These are phyloP conservation scores for Hippopotamyrus pictus DNA, from an alignment of 2,797 vertebrate species.

Conservation along the genomic window DNA sequence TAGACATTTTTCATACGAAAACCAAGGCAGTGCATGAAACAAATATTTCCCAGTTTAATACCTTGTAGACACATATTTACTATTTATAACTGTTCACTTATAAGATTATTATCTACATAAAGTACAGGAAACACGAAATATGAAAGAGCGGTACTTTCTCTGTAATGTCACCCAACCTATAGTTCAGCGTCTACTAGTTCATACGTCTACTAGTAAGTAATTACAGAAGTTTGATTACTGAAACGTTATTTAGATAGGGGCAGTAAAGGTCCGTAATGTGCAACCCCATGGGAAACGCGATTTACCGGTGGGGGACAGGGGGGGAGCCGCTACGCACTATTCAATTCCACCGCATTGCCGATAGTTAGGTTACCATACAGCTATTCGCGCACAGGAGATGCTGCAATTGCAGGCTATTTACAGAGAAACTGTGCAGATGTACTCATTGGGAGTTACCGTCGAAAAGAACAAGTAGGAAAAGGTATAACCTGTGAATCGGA, in stretches of 20 bases:
- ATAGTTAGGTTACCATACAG: not conserved
- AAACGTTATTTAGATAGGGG: not conserved
- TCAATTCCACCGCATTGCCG: conserved; percentile 3
- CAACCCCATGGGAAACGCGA: not conserved
- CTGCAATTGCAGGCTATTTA: not conserved
- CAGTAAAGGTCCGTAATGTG: not conserved
- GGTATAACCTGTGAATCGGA: not conserved
- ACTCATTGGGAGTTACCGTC: not conserved
- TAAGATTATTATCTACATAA: not conserved
- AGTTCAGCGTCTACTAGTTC: not conserved
- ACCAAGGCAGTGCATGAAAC: not conserved
- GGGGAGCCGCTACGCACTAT: not conserved
- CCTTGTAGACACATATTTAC: not conserved
- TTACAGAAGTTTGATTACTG: not conserved
- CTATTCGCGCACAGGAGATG: not conserved
- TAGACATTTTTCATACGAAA: not conserved
- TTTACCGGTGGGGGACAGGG: not conserved
- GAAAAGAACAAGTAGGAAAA: not conserved
- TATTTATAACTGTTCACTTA: not conserved
- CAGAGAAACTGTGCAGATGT: not conserved
- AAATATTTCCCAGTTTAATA: not conserved
- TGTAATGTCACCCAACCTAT: not conserved
- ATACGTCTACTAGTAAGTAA: not conserved
- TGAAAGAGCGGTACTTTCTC: not conserved
- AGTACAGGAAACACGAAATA: not conserved